Base-by-base conservation (phyloP, 2,888 invertebrate species). In the Cerceris rybyensis region DNA sequence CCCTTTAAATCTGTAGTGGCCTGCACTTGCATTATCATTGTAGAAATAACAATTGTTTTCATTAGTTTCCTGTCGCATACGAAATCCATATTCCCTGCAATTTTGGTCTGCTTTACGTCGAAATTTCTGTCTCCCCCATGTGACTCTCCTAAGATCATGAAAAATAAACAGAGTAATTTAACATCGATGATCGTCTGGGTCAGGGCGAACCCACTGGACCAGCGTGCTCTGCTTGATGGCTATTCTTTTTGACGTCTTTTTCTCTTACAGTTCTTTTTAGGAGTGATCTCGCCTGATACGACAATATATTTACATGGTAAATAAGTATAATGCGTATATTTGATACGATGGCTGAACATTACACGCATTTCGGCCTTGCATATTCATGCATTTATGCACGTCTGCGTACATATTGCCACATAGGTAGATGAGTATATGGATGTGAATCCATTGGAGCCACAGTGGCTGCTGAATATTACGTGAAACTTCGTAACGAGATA, bases 301-400 rank as follows among this genome's bases (percentile, higher is more conserved):
- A n/a, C n/a, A n/a, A n/a, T n/a, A n/a, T n/a, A n/a, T n/a, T n/a
- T n/a, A n/a, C n/a, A n/a, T n/a, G n/a, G n/a, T n/a, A n/a, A n/a
- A n/a, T n/a, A n/a, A 64, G 73, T 70, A 70, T 80, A 78, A 80
- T 59, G 67, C 78, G 70, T 78, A 67, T 74, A 74, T 80, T 78
- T 73, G 67, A 67, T 73, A 78, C 73, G 79, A 80, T 70, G 79
- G 63, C 64, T 78, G 79, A 80, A 64, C 78, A 74, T 80, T 80
- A 80, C 79, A 78, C 73, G 79, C 73, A 70, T 63, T 78, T 80
- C 79, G 52, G 42, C 61, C 70, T 73, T 80, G 73, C 73, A 80
- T 80, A 80, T 80, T 80, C 79, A 78, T 80, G 78, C 64, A 57
- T 46, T 61, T 70, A 73, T 73, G 66, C 64, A 52, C 54, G 66